Conservation (phyloP, 2,888 invertebrate species). For the Drosophila niveifrons region DNA sequence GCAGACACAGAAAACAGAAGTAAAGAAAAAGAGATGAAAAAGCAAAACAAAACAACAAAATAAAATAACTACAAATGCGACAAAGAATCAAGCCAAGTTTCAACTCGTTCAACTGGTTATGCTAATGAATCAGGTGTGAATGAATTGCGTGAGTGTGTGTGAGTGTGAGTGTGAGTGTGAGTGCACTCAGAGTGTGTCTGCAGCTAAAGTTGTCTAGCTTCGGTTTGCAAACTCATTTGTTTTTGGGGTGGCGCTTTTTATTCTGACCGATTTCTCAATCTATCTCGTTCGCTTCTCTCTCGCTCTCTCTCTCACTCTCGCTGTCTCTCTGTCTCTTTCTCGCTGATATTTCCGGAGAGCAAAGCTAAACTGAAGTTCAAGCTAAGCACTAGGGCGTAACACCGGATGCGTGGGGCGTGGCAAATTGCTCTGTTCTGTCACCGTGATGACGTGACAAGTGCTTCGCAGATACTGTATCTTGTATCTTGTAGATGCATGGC, state of each 20-base stretch:
- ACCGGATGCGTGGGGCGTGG: constrained; percentile 50
- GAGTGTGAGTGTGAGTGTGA: background rate
- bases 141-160: constrained; percentile 15
- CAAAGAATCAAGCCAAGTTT: constrained; percentile 42
- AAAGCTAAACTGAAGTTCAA: constrained; percentile 13
- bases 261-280: background rate
- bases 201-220: constrained; percentile 7
- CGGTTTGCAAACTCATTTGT: background rate
- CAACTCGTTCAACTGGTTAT: constrained; percentile 75
- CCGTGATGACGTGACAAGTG: constrained; percentile 40
- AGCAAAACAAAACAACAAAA: constrained; percentile 36
- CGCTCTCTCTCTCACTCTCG: background rate
- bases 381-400: constrained; percentile 19
- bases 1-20: constrained; percentile 15
- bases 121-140: constrained; percentile 73
- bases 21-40: constrained; percentile 10
- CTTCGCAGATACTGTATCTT: constrained; percentile 11
- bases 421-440: constrained; percentile 27
- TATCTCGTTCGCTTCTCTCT: background rate
- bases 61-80: constrained; percentile 25
- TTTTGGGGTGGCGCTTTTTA: constrained; percentile 1
- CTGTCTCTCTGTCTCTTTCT: constrained; percentile 1
- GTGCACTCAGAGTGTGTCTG: constrained; percentile 6
- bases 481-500: constrained; percentile 52
- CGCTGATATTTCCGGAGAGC: constrained; percentile 33